phyloP scores from a whole-genome alignment of 2,888 invertebrate species.

The Microctonus brassicae region DNA sequence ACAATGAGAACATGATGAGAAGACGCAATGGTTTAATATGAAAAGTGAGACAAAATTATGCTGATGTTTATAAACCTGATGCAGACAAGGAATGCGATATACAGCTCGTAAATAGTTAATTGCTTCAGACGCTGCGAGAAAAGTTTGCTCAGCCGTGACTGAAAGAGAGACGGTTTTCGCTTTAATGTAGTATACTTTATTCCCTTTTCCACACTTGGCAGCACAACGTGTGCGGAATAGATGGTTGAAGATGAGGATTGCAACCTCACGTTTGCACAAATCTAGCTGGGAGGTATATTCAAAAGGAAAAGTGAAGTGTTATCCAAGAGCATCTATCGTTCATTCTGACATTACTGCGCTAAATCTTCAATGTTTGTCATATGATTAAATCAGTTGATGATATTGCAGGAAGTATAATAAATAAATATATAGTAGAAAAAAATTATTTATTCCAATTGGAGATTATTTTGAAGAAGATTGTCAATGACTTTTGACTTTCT shows the following conservation, averaged over 20 bases:
- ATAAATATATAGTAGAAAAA: not conserved
- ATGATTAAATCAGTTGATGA: too few species aligned
- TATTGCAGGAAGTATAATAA: not conserved
- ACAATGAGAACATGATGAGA: not conserved
- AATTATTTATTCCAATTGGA: too few species aligned
- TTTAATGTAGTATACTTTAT: not conserved
- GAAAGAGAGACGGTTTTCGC: slow-evolving; percentile 17
- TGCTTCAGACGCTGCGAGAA: slow-evolving; percentile 44
- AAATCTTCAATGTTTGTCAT: not conserved
- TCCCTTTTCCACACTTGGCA: not conserved
- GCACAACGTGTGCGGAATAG: not conserved
- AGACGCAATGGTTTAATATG: not conserved
- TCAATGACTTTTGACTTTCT: not conserved
- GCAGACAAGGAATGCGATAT: slow-evolving; percentile 49
- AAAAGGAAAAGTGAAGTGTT: slow-evolving; percentile 1
- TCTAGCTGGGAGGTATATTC: not conserved
- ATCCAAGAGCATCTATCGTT: not conserved
- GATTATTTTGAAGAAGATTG: not conserved
- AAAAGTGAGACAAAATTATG: slow-evolving; percentile 7
- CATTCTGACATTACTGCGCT: not conserved
- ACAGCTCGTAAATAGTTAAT: slow-evolving; percentile 55
- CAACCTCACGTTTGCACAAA: not conserved
- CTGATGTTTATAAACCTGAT: not conserved
- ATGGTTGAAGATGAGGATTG: not conserved
- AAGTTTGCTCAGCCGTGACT: slow-evolving; percentile 43